These are phyloP conservation scores for Gymnothorax reevesii DNA, from an alignment of 2,797 vertebrate species.

Conservation along the genomic window DNA sequence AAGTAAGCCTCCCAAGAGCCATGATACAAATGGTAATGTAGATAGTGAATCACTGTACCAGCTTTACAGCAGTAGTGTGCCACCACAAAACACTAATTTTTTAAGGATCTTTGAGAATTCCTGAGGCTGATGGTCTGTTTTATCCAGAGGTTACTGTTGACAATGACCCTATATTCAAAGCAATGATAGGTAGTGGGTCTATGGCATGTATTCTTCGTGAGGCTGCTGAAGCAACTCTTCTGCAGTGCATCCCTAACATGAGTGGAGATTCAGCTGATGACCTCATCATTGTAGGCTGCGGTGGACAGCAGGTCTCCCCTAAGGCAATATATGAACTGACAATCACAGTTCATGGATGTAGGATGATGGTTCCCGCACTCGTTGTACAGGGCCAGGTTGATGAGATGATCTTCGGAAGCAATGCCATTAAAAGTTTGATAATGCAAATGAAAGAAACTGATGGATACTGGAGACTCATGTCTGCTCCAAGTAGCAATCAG, in stretches of 20 bases:
- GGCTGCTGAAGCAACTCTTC: not conserved
- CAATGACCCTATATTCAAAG: slow-evolving; percentile 1
- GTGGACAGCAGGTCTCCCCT: slow-evolving; percentile 26
- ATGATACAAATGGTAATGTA: not conserved
- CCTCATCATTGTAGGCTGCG: slow-evolving; percentile 29
- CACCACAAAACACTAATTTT: slow-evolving; percentile 18
- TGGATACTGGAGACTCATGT: slow-evolving; percentile 30
- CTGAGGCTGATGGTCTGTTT: slow-evolving; percentile 26
- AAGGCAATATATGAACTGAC: slow-evolving; percentile 24
- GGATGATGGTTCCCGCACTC: slow-evolving; percentile 27
- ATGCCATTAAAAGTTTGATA: slow-evolving; percentile 33
- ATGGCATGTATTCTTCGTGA: slow-evolving; percentile 38
- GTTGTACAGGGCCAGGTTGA: slow-evolving; percentile 34
- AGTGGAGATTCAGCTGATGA: not conserved
- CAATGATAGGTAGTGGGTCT: slow-evolving; percentile 36
- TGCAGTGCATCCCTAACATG: not conserved
- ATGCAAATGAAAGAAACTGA: not conserved
- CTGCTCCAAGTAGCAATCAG: not conserved
- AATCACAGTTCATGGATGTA: slow-evolving; percentile 15
- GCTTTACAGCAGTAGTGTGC: not conserved
- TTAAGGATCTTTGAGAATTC: slow-evolving; percentile 21
- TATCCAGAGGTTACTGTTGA: slow-evolving; percentile 21
- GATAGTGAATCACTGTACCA: slow-evolving; percentile 25
- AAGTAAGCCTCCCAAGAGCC: slow-evolving; percentile 27
- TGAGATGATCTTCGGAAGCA: slow-evolving; percentile 38